Conservation (phyloP, 1,140 invertebrate species). For the Cotesia glomerata region DNA sequence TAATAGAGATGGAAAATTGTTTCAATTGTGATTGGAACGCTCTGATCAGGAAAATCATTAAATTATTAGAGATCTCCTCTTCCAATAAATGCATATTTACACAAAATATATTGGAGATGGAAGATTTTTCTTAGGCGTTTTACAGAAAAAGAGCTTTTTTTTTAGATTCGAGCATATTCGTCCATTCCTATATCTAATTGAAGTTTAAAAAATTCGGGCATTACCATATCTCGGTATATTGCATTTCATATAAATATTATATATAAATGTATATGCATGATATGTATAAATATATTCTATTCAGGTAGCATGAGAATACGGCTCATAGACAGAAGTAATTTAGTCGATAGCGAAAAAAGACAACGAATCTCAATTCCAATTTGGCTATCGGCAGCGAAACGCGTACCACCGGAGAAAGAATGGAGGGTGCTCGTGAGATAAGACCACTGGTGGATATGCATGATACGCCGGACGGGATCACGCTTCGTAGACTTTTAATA, state of each 20-base stretch:
- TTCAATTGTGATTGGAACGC: constrained; percentile 3
- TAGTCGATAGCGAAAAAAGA: too few relatives aligned
- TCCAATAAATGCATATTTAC: neutral
- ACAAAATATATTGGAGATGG: constrained; percentile 5
- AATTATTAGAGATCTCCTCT: constrained; percentile 7
- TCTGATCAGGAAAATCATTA: constrained; percentile 7
- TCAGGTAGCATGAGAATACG: too few relatives aligned
- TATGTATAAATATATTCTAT: too few relatives aligned
- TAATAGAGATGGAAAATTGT: neutral
- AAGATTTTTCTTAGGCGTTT: neutral
- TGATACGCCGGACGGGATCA: too few relatives aligned
- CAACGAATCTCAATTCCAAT: too few relatives aligned
- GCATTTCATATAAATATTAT: neutral
- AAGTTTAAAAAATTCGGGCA: constrained; percentile 5
- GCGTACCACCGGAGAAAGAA: too few relatives aligned
- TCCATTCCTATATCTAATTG: neutral
- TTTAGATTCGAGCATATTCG: neutral
- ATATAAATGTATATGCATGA: too few relatives aligned
- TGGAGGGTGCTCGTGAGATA: too few relatives aligned
- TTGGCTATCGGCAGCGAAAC: too few relatives aligned
- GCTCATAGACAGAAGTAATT: too few relatives aligned
- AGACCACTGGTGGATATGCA: too few relatives aligned
- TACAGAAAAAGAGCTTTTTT: neutral
- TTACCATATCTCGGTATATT: constrained; percentile 7
- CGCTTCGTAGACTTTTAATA: too few relatives aligned